Base-by-base conservation (phyloP, 2,113 vertebrate genomes). In the Semicossyphus pulcher region DNA sequence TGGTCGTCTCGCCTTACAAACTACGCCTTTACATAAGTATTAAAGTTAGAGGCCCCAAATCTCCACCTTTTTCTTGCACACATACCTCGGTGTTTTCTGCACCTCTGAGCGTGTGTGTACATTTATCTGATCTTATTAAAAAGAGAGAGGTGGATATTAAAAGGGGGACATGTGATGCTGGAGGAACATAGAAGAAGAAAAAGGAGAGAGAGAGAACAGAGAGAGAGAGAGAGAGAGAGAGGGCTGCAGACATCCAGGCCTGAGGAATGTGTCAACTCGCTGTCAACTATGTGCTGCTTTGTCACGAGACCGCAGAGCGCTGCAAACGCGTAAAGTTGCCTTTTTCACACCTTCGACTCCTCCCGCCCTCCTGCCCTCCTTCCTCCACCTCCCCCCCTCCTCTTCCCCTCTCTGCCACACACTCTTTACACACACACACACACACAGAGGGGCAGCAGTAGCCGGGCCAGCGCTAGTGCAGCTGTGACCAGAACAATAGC, bases 401-500 rank as follows among this genome's bases (percentile, higher is more conserved):
- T 41, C 16, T 41, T 16, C 28, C 12, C 10, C n/a, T 1, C 11
- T 14, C 15, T 2, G 5, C 11, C 51, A 26, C 23, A 26, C 21
- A 23, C 32, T 4, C 62, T 42, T 0, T 51, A 54, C 54, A 15
- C 41, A 41, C 76, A 54, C 80, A 59, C 60, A 53, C 66, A 45
- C 41, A 41, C 42, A 44, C 64, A 52, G 63, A 81, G 78, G 76
- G 74, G 85, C 85, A 80, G 80, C 72, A 74, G 80, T 71, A 83
- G 82, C 76, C 59, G 14, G 80, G 69, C 79, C 74, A 80, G 75
- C 28, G 86, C 86, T 85, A 60, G 62, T 85, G 86, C 90, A 89
- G 88, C 91, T 92, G 89, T 92, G 89, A 91, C 91, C 82, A 83
- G 86, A 92, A 92, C 91, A 92, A 92, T 90, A 86, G 84, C 84